Percentiles rank a stretch among this genome's conserved stretches.
Conservation (phyloP, 2,797 vertebrate genomes). For the Protonibea diacanthus region DNA sequence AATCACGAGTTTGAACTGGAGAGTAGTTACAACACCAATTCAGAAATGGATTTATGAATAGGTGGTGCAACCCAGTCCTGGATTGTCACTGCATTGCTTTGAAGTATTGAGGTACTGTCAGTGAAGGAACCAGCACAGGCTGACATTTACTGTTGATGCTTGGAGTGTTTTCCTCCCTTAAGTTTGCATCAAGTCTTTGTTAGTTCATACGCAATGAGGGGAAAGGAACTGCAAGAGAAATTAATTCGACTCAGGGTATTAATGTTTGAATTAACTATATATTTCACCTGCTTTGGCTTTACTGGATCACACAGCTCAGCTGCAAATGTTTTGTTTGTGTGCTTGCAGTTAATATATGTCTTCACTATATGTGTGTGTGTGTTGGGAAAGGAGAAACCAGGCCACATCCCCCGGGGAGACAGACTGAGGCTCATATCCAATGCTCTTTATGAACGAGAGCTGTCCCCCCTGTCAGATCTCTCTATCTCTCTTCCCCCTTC, state of each 20-base stretch:
- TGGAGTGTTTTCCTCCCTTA: not conserved
- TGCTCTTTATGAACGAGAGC: conserved; percentile 80
- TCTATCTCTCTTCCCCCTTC: conserved; percentile 61
- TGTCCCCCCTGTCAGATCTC: conserved; percentile 74
- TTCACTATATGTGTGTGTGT: conserved; percentile 43
- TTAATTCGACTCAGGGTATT: not conserved
- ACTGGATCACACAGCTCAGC: not conserved
- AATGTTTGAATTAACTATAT: conserved; percentile 10
- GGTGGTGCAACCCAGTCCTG: not conserved
- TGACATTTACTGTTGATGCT: conserved; percentile 32
- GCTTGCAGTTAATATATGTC: conserved; percentile 28
- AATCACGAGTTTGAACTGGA: not conserved
- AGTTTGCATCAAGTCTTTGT: conserved; percentile 16
- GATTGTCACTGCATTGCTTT: conserved; percentile 19
- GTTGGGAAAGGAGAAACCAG: conserved; percentile 65
- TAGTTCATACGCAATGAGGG: not conserved
- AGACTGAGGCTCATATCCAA: conserved; percentile 80
- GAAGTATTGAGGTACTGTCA: conserved; percentile 18
- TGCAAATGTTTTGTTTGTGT: conserved; percentile 27
- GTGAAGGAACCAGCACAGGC: not conserved
- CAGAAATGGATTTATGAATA: not conserved
- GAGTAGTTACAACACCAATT: not conserved
- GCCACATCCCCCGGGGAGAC: conserved; percentile 72
- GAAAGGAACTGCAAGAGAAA: not conserved
- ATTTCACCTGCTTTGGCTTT: conserved; percentile 9